Evolutionary conservation across 2,888 invertebrate genomes (phyloP).

Genomic region (Cryptocephalus primarius): DNA sequence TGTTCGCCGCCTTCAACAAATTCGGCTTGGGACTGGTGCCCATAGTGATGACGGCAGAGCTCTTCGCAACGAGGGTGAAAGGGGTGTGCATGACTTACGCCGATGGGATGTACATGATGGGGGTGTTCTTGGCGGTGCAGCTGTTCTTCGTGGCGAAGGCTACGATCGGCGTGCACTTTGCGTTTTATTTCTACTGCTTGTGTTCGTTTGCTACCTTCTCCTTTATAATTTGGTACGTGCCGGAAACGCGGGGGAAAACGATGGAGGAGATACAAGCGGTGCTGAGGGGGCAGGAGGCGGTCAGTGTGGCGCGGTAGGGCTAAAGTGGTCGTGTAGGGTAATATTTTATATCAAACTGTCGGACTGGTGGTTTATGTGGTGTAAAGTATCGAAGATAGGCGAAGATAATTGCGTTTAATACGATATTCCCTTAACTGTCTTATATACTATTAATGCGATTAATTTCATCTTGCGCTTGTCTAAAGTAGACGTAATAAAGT

Average conservation of each 20-base stretch:
- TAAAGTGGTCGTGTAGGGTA: constrained; percentile 28
- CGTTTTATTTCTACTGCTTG: constrained; percentile 28
- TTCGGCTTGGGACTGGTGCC: constrained; percentile 30
- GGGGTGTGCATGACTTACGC: constrained; percentile 29
- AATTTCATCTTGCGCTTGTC: too few relatives aligned
- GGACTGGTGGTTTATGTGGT: too few relatives aligned
- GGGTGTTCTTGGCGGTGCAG: constrained; percentile 23
- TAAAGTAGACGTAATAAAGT: too few relatives aligned
- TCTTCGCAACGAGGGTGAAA: constrained; percentile 30
- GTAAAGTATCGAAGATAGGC: too few relatives aligned
- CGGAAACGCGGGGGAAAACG: constrained; percentile 24
- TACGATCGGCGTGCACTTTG: constrained; percentile 23
- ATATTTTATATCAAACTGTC: too few relatives aligned
- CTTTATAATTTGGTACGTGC: constrained; percentile 18
- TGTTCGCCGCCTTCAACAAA: constrained; percentile 26
- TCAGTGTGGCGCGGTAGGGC: constrained; percentile 9
- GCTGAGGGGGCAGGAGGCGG: constrained; percentile 12
- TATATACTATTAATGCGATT: too few relatives aligned
- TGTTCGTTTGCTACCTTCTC: constrained; percentile 14
- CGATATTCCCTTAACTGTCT: too few relatives aligned
- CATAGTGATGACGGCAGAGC: constrained; percentile 28
- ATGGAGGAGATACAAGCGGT: constrained; percentile 28
- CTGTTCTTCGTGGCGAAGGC: constrained; percentile 21
- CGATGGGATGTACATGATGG: constrained; percentile 25
- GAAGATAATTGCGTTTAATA: too few relatives aligned